Base-by-base conservation (phyloP, 1,140 invertebrate species). In the Globodera rostochiensis region DNA sequence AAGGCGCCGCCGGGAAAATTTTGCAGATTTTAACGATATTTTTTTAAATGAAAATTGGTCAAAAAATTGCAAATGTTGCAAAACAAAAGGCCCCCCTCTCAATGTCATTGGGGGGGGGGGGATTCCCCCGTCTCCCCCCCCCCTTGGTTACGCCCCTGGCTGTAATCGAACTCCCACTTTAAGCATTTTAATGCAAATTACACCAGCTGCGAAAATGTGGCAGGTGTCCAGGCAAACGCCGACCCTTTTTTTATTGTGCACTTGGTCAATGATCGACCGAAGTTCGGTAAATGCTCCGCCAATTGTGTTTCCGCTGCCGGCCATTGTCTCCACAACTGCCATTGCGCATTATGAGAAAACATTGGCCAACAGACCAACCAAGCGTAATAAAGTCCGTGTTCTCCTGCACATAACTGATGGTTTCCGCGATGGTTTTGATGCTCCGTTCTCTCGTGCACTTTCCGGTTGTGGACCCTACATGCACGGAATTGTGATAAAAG, bases 201-300 rank as follows among this genome's bases (percentile, higher is more conserved):
- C 81, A 92, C 92, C 92, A 79, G 92, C 92, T 83, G 92, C 92
- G 88, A 91, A 92, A 36, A 92, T 91, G 87, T 92, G 92, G 85
- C 92, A 92, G 0, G 92, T 92, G 83, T 92, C 92, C 21, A 92
- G 79, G 84, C 92, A 92, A 25, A 92, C 90, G 19, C 92, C 92
- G 73, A 92, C 85, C 66, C 92, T 83, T 5, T 88, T 84, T 79
- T 91, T 91, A 82, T 92, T 91, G 57, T 91, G 86, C 15, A 92
- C 90, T 79, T 80, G 78, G 64, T 91, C 89, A 60, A 92, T 92
- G 75, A 92, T 92, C 15, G 80, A 84, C 45, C 84, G 86, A 57
- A 92, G 78, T 80, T 92, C 92, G 80, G 90, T 86, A 82, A 92
- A 91, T 64, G 88, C 90, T 25, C 91, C 91, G 7, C 92, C 92